A percentile compares a stretch with the other conserved stretches of the same genome.
Conservation (phyloP, 2,888 invertebrate species). For the Magallana nippona region DNA sequence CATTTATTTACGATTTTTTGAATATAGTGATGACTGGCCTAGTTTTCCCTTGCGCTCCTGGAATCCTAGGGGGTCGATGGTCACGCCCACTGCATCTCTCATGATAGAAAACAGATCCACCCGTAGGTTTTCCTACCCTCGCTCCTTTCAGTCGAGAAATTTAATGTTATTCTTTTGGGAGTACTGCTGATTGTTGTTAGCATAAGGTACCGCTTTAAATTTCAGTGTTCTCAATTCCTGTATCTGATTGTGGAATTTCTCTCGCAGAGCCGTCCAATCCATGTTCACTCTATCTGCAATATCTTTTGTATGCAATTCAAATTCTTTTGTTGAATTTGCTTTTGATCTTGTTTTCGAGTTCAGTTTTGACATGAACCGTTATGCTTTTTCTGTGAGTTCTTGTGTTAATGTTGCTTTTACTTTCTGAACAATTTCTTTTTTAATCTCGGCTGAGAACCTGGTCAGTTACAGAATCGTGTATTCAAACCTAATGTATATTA, state of each 20-base stretch:
- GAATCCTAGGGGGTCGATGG: conserved; percentile 1
- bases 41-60: background rate
- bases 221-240: background rate
- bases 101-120: background rate
- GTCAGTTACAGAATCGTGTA: no score
- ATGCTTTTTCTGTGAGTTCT: background rate
- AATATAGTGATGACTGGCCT: conserved; percentile 28
- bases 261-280: background rate
- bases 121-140: background rate
- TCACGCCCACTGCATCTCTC: background rate
- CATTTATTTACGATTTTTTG: background rate
- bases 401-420: background rate
- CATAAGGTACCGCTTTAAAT: background rate
- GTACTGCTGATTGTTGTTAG: conserved; percentile 34
- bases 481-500: no score
- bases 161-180: conserved; percentile 27
- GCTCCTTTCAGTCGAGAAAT: conserved; percentile 13
- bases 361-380: background rate
- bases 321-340: background rate
- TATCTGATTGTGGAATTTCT: background rate
- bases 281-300: background rate
- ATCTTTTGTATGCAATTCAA: background rate
- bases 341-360: background rate
- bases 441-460: no score
- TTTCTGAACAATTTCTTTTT: no score